These are phyloP conservation scores for Dicentrarchus labrax DNA, from an alignment of 2,113 vertebrate species.

Conservation along the genomic window DNA sequence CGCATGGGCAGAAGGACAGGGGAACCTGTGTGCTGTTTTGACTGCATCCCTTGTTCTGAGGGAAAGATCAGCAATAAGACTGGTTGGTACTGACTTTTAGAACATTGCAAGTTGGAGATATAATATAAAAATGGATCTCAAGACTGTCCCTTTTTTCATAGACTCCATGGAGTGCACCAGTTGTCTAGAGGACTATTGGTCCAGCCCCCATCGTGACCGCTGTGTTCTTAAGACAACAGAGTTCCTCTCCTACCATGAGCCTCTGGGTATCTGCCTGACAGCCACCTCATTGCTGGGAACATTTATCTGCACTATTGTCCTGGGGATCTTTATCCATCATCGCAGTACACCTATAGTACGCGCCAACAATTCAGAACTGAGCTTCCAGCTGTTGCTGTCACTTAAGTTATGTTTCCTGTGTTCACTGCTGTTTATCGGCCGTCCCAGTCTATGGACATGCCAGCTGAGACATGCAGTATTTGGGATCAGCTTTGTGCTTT, in stretches of 20 bases:
- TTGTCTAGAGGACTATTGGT: constrained; percentile 78
- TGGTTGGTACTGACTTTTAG: constrained; percentile 63
- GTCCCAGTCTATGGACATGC: no score
- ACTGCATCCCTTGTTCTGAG: constrained; percentile 85
- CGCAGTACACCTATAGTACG: background rate
- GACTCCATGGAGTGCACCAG: constrained; percentile 71
- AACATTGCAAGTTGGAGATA: background rate
- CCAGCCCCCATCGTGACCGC: no score
- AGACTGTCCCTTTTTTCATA: constrained; percentile 10
- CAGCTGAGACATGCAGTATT: no score
- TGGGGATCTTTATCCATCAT: constrained; percentile 62
- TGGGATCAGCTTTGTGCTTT: no score
- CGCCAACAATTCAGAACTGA: constrained; percentile 81
- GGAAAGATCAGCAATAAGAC: constrained; percentile 80
- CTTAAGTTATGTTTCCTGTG: constrained; percentile 82
- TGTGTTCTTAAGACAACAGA: no score
- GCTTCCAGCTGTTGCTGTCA: constrained; percentile 75
- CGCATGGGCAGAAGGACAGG: constrained; percentile 80
- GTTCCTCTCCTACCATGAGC: no score
- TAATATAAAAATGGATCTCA: background rate
- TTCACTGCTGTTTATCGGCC: constrained; percentile 62
- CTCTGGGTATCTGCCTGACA: background rate
- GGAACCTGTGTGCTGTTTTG: constrained; percentile 85
- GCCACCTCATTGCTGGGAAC: constrained; percentile 67
- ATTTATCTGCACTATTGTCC: constrained; percentile 60